Conservation (phyloP, 2,113 vertebrate species). For the Rhynchomys soricoides region DNA sequence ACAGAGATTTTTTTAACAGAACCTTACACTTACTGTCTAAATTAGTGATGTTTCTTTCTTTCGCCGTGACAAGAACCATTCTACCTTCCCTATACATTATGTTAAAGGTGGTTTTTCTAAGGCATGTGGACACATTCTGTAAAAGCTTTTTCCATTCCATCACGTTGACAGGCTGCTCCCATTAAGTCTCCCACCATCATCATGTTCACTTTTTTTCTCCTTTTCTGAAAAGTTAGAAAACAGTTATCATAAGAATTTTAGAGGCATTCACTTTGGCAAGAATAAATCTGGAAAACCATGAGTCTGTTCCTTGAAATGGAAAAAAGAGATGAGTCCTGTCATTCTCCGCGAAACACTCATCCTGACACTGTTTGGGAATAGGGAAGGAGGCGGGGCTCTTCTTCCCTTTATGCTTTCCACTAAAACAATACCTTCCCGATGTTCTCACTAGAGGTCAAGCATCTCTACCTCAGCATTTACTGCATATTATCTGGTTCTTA, state of each 20-base stretch:
- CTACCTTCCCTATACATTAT: slow-evolving; percentile 82
- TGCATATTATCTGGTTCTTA: slow-evolving; percentile 35
- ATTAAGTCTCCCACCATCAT: slow-evolving; percentile 84
- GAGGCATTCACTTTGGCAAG: slow-evolving; percentile 62
- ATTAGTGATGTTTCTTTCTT: slow-evolving; percentile 85
- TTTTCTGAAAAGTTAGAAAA: slow-evolving; percentile 80
- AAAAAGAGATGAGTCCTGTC: slow-evolving; percentile 61
- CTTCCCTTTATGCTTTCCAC: not conserved
- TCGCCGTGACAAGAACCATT: slow-evolving; percentile 82
- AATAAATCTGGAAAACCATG: slow-evolving; percentile 63
- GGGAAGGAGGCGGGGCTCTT: not conserved
- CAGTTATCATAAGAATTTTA: slow-evolving; percentile 71
- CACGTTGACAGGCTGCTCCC: slow-evolving; percentile 83
- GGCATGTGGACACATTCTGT: slow-evolving; percentile 79
- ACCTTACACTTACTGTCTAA: slow-evolving; percentile 83
- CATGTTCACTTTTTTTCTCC: slow-evolving; percentile 68
- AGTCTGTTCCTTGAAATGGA: slow-evolving; percentile 68
- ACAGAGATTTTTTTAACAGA: slow-evolving; percentile 81
- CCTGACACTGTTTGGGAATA: not conserved
- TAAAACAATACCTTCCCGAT: not conserved
- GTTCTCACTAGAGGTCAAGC: not conserved
- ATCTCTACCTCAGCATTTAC: slow-evolving; percentile 50
- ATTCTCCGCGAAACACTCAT: slow-evolving; percentile 25
- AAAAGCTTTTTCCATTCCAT: slow-evolving; percentile 84
- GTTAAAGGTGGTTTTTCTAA: slow-evolving; percentile 79